Evolutionary conservation across 53 echinoderm and acorn worm species (phyloP).

Genomic region (Holothuria scabra): DNA sequence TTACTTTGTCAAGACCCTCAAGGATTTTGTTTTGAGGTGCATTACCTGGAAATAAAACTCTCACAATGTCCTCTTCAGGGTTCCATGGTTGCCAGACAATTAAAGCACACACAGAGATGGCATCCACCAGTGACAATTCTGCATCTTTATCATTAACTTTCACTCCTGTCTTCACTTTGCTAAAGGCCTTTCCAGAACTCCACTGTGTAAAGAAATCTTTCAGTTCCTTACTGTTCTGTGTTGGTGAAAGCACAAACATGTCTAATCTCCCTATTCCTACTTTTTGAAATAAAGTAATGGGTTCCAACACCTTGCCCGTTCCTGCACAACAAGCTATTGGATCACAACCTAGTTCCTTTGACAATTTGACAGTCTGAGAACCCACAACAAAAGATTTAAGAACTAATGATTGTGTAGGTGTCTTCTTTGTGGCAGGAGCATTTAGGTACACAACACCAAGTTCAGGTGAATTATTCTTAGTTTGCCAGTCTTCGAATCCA

Average conservation of each 20-base stretch:
- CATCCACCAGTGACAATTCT: constrained; percentile 78
- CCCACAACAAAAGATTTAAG: constrained; percentile 83
- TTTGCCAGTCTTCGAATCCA: constrained; percentile 88
- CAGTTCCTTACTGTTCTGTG: constrained; percentile 91
- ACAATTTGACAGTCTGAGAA: constrained; percentile 73
- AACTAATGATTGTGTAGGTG: constrained; percentile 61
- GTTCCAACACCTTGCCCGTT: constrained; percentile 82
- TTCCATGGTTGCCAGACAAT: constrained; percentile 98
- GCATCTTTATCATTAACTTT: constrained; percentile 94
- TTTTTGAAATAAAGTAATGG: constrained; percentile 97
- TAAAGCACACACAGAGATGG: constrained; percentile 93
- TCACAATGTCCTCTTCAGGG: constrained; percentile 88
- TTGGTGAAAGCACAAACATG: constrained; percentile 93
- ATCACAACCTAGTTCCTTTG: constrained; percentile 83
- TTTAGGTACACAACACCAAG: constrained; percentile 96
- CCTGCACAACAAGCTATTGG: constrained; percentile 78
- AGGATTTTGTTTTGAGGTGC: constrained; percentile 93
- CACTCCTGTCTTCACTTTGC: constrained; percentile 90
- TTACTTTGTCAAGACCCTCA: constrained; percentile 90
- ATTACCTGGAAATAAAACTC: constrained; percentile 97
- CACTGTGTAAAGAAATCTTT: constrained; percentile 97
- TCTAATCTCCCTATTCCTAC: constrained; percentile 97
- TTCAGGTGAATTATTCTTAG: constrained; percentile 96
- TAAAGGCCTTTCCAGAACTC: constrained; percentile 83
- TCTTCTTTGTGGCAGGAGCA: constrained; percentile 85